A percentile compares a stretch with the other conserved stretches of the same genome.
Evolutionary conservation across 2,113 vertebrate genomes (phyloP).

Genomic region (Octodon degus): DNA sequence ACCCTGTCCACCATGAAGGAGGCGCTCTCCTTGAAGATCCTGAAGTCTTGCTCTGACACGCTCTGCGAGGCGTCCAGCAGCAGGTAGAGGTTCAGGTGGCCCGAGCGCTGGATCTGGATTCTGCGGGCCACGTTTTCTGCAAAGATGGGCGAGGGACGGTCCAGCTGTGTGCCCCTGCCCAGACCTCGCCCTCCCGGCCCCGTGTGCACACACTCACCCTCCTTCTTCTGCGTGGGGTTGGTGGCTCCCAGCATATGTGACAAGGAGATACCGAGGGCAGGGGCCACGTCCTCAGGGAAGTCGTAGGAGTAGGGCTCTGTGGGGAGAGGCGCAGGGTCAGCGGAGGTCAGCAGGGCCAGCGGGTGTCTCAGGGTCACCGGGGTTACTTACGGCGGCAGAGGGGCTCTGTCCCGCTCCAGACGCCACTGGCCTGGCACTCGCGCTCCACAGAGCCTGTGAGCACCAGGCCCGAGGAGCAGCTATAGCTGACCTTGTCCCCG

Average conservation of each 20-base stretch:
- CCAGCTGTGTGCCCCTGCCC: not conserved
- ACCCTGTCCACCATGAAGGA: conserved; percentile 88
- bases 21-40: conserved; percentile 81
- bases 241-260: conserved; percentile 86
- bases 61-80: conserved; percentile 92
- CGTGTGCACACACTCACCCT: not conserved
- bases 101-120: conserved; percentile 83
- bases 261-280: conserved; percentile 87
- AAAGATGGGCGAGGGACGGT: not conserved
- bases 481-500: conserved; percentile 87
- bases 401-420: conserved; percentile 90
- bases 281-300: conserved; percentile 87
- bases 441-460: conserved; percentile 88
- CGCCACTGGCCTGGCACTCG: conserved; percentile 86
- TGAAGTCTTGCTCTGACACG: conserved; percentile 83
- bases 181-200: not conserved
- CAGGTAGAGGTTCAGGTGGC: conserved; percentile 90
- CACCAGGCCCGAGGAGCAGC: conserved; percentile 85
- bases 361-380: no score
- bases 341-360: rapidly evolving
- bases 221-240: conserved; percentile 73
- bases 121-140: conserved; percentile 77
- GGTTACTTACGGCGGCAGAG: conserved; percentile 88
- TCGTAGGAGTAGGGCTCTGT: conserved; percentile 89
- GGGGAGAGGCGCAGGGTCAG: not conserved